A percentile compares a stretch with the other conserved stretches of the same genome.
Evolutionary conservation across 1,140 invertebrate species (phyloP).

Genomic region (Periplaneta americana): DNA sequence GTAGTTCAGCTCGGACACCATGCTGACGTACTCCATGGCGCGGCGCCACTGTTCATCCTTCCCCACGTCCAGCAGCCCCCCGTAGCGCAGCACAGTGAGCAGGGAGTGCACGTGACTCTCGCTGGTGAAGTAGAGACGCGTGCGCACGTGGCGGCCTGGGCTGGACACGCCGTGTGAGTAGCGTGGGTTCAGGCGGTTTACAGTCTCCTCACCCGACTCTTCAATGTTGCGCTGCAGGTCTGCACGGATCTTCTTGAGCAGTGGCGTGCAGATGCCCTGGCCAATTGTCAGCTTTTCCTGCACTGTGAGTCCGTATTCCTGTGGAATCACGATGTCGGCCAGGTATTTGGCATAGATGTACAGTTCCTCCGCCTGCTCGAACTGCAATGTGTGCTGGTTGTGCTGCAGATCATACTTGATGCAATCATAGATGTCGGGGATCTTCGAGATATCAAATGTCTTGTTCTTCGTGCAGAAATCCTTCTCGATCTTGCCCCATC

Average conservation of each 20-base stretch:
- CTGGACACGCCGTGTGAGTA: constrained; percentile 98
- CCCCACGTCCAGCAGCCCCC: constrained; percentile 77
- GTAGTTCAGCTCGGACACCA: constrained; percentile 97
- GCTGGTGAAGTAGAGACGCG: constrained; percentile 96
- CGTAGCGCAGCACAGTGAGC: constrained; percentile 91
- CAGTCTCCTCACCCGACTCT: constrained; percentile 80
- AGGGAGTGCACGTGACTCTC: constrained; percentile 99
- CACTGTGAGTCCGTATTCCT: constrained; percentile 95
- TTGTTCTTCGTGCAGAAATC: constrained; percentile 93
- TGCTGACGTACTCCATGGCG: constrained; percentile 97
- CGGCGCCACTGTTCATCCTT: constrained; percentile 97
- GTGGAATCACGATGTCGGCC: constrained; percentile 97
- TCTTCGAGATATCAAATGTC: constrained; percentile 96
- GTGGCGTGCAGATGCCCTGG: constrained; percentile 94
- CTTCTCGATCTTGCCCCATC: constrained; percentile 99
- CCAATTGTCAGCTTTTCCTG: constrained; percentile 96
- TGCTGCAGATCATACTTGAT: constrained; percentile 99
- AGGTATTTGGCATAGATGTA: constrained; percentile 94
- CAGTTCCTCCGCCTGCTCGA: constrained; percentile 89
- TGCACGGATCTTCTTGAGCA: constrained; percentile 93
- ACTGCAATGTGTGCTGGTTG: constrained; percentile 92
- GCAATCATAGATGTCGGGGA: constrained; percentile 99
- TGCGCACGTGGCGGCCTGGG: constrained; percentile 94
- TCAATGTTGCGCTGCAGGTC: constrained; percentile 93
- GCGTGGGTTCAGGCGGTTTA: constrained; percentile 92